Evolutionary conservation across 2,888 invertebrate genomes (phyloP), one percentile per base, ranked within the genome.

Genomic region (Drosophila pseudotakahashii): DNA sequence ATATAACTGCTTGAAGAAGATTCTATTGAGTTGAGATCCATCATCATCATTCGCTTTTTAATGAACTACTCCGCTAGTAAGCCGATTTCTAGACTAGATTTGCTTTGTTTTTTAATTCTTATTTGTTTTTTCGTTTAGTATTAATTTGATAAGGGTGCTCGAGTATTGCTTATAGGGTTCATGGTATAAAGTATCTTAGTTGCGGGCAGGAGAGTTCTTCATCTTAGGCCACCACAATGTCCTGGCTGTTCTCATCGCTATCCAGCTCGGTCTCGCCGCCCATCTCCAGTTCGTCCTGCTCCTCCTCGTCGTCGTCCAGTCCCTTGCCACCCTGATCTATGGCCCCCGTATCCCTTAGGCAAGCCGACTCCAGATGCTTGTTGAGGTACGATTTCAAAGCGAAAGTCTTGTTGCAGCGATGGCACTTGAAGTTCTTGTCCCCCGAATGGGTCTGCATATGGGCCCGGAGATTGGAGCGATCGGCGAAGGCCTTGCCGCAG

Each of bases 381-480:
- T 97, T 98, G 64, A 98, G 94, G 93, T 98, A 98, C 78, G 98
- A 98, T 93, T 98, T 98, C 79, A 98, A 95, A 19, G 98, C 98
- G 93, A 98, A 98, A 30, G 96, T 95, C 93, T 98, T 98, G 90
- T 95, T 94, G 93, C 98, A 98, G 75, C 96, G 94, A 78, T 94
- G 92, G 91, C 98, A 98, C 90, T 95, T 95, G 93, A 95, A 97
- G 92, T 97, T 97, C 93, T 98, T 98, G 91, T 96, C 97, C 41
- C 95, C 94, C 39, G 98, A 97, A 92, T 98, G 98, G 5, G 98
- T 98, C 93, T 98, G 98, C 95, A 98, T 96, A 93, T 98, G 98
- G 0, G 98, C 98, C 32, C 98, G 94, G 60, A 98, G 93, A 92
- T 98, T 98, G 72, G 97, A 97, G 58, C 98, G 94, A 92, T 98